A percentile compares a stretch with the other conserved stretches of the same genome.
These are phyloP conservation scores for Crocidura indochinensis DNA, from an alignment of 2,797 vertebrate genomes.

Conservation along the genomic window DNA sequence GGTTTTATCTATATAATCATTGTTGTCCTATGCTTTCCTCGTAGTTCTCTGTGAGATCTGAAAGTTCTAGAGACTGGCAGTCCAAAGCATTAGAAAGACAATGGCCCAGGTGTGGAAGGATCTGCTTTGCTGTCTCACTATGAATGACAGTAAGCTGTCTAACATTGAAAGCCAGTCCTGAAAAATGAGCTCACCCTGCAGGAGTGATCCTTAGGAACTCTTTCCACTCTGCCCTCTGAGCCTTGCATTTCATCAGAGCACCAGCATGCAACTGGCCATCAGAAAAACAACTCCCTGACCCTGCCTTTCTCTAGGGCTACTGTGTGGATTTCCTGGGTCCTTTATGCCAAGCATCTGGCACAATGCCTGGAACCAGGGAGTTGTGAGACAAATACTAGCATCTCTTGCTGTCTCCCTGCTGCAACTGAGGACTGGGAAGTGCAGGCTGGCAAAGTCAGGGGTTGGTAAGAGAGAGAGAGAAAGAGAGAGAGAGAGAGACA, in stretches of 20 bases:
- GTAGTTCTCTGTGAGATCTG: background rate
- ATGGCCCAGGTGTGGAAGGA: background rate
- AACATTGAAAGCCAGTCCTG: background rate
- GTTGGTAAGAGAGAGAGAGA: background rate
- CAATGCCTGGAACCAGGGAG: background rate
- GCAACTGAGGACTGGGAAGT: background rate
- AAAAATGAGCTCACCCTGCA: background rate
- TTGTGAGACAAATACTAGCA: rapidly evolving
- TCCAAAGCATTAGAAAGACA: background rate
- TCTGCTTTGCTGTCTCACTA: background rate
- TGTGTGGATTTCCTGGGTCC: background rate
- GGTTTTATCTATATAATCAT: background rate
- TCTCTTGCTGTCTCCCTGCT: background rate
- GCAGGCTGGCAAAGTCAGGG: background rate
- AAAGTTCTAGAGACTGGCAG: background rate
- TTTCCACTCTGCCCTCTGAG: background rate
- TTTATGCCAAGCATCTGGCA: background rate
- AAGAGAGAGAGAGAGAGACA: background rate
- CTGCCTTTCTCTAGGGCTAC: background rate
- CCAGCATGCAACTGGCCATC: background rate
- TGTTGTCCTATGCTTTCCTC: background rate
- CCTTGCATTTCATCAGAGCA: background rate
- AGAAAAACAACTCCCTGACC: background rate
- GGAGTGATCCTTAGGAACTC: background rate
- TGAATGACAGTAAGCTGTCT: background rate